A percentile compares a stretch with the other conserved stretches of the same genome.
Conservation (phyloP, 2,888 invertebrate genomes). For the Branchellion lobata region DNA sequence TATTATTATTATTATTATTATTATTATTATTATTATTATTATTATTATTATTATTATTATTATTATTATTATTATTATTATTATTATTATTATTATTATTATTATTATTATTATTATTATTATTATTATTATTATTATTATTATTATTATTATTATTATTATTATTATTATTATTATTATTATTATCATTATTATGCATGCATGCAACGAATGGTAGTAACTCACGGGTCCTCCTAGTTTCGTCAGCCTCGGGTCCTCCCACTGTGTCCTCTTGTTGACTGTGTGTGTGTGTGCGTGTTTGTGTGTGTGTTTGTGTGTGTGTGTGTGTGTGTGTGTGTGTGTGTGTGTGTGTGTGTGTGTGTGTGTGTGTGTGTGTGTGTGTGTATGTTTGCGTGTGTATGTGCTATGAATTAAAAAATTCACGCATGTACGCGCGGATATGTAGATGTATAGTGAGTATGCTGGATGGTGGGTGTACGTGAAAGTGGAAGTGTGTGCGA, state of each 20-base stretch:
- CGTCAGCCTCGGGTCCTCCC: constrained; percentile 97
- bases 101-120: constrained; percentile 23
- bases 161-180: constrained; percentile 18
- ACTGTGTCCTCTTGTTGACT: constrained; percentile 94
- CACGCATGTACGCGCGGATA: too few relatives aligned
- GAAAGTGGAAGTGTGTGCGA: too few relatives aligned
- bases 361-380: too few relatives aligned
- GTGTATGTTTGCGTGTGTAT: too few relatives aligned
- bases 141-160: constrained; percentile 22
- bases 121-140: background rate
- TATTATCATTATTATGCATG: background rate
- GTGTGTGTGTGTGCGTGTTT: constrained; percentile 50
- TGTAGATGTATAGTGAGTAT: too few relatives aligned
- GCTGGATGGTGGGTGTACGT: too few relatives aligned
- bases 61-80: constrained; percentile 7
- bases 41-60: background rate
- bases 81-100: constrained; percentile 11
- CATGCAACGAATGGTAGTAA: constrained; percentile 48
- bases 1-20: background rate
- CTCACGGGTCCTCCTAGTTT: constrained; percentile 85
- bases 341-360: too few relatives aligned
- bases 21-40: background rate
- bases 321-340: too few relatives aligned
- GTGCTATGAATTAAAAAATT: too few relatives aligned
- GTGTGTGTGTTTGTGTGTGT: too few relatives aligned